Conservation (phyloP, 2,888 invertebrate genomes). For the Caenorhabditis sp. region DNA sequence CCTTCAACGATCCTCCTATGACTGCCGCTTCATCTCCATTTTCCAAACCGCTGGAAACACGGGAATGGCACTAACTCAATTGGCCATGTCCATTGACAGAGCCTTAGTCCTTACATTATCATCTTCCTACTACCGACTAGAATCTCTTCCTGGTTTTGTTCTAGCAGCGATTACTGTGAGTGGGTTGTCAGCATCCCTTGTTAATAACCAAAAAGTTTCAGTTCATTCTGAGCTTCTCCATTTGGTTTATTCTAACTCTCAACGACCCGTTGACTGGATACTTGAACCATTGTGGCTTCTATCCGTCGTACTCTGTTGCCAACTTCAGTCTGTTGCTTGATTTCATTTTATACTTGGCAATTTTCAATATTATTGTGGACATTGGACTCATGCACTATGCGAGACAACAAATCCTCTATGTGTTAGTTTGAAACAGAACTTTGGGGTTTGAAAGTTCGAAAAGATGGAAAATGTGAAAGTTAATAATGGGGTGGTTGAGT, state of each 20-base stretch:
- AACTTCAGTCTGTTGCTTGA: constrained; percentile 24
- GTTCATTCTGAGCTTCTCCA: constrained; percentile 32
- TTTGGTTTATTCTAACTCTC: constrained; percentile 36
- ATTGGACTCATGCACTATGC: constrained; percentile 1
- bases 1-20: constrained; percentile 46
- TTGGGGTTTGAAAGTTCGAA: not conserved
- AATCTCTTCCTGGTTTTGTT: constrained; percentile 14
- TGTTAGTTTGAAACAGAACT: constrained; percentile 9
- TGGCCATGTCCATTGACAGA: constrained; percentile 40
- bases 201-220: not conserved
- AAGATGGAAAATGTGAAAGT: not conserved
- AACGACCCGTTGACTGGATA: constrained; percentile 46
- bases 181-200: constrained; percentile 3
- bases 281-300: constrained; percentile 50
- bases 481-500: not conserved
- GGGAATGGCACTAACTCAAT: constrained; percentile 30
- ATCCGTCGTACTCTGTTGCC: constrained; percentile 20
- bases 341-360: not conserved
- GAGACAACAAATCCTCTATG: constrained; percentile 22
- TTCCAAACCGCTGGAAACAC: constrained; percentile 38
- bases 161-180: too few species aligned
- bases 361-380: constrained; percentile 24
- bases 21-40: constrained; percentile 38
- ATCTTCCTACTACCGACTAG: too few species aligned
- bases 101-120: not conserved